Conservation (phyloP, 1,140 invertebrate genomes). For the Pectinophora gossypiella region DNA sequence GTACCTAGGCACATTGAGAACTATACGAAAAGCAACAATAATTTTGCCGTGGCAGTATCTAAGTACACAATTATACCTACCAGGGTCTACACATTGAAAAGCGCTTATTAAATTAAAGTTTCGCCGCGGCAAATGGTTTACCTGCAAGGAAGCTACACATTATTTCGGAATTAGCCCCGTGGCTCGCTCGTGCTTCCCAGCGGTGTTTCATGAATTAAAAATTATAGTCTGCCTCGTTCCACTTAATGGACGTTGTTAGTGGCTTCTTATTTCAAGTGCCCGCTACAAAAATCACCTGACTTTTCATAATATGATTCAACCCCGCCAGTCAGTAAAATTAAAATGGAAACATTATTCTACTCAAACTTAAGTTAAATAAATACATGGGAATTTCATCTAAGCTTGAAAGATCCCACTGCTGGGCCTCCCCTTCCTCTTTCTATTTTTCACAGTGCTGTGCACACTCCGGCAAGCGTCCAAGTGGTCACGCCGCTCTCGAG, state of each 20-base stretch:
- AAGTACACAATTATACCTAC: no score
- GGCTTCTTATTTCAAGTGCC: not conserved
- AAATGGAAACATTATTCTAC: no score
- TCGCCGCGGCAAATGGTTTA: not conserved
- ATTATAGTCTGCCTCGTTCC: not conserved
- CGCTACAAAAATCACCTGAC: not conserved
- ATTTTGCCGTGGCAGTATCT: no score
- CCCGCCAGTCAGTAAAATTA: no score
- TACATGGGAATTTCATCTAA: not conserved
- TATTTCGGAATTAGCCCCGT: not conserved
- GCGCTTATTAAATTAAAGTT: not conserved
- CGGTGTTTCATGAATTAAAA: not conserved
- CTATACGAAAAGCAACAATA: no score
- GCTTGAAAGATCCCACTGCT: no score
- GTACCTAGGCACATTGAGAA: no score
- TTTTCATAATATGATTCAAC: not conserved
- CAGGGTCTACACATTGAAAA: no score
- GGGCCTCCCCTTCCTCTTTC: not conserved
- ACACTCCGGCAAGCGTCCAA: no score
- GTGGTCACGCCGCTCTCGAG: no score
- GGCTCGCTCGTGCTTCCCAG: not conserved
- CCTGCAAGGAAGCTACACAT: not conserved
- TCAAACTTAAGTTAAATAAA: no score
- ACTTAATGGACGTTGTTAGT: not conserved
- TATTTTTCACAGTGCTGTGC: not conserved